Base-by-base conservation (phyloP, 2,797 vertebrate genomes). In the Manis crassicaudata region DNA sequence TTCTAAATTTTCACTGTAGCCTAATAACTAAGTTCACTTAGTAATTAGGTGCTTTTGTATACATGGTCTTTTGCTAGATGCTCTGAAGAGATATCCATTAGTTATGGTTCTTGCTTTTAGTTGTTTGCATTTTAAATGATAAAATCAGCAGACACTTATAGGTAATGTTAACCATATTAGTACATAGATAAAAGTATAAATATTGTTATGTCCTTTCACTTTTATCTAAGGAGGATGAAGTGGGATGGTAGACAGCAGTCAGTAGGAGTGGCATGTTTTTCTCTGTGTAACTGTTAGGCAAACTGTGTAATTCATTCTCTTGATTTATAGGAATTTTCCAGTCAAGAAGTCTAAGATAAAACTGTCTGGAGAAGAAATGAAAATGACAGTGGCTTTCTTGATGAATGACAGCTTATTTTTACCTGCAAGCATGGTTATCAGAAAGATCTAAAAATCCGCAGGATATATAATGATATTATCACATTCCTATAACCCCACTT, bases 391-490 rank as follows among this genome's bases (percentile, higher is more conserved):
- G 11, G 25, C 35, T 60, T 93, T 77, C 56, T 94, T 56, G 35
- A 85, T 83, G 80, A 95, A 95, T 87, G 70, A 70, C 35, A 81
- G 46, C 1, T 75, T 91, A 86, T 83, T 79, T 97, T 96, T 79
- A 83, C 27, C 29, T 81, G 29, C 32, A 75, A 67, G 17, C 62
- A 35, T 68, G 37, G 10, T 95, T 79, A 56, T 37, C 92, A 43
- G 35, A 96, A 82, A 87, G 16, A 54, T 29, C 32, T 68, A 96
- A 96, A 95, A 95, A 90, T 68, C 2, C 96, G 87, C 86, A 88
- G 92, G 81, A 35, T 96, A 90, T 82, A 85, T 90, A 73, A 97
- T 97, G 90, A 97, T 86, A 97, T 98, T 97, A 93, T 23, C 70
- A n/a, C 84, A 92, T 92, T 96, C 87, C 60, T 92, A 80, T 97